Evolutionary conservation across 2,113 vertebrate species (phyloP), one percentile per base, ranked within the genome.

Genomic region (Dasypus novemcinctus): DNA sequence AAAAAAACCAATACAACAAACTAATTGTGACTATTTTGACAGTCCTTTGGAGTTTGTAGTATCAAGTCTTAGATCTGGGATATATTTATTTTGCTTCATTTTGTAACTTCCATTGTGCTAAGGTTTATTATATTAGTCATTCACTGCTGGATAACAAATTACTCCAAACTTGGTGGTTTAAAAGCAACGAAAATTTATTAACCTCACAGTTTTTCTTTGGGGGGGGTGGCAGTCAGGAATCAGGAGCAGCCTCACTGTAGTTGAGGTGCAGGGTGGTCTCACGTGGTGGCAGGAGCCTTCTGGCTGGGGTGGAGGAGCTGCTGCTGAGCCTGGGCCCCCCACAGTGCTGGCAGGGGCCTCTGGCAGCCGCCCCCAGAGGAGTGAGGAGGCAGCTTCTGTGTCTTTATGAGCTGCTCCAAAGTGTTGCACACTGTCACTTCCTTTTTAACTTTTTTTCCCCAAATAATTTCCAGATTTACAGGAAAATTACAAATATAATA

Each of bases 331-430:
- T 72, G 31, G 63, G 66, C 63, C 9, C 31, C 9, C 3, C 8
- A 0, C 0, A 43, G 64, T n/a, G 7, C 2, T 49, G 66, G 46
- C 57, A n/a, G 1, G 6, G 36, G 46, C 57, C 72, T 14, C 7
- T 0, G 79, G 68, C 17, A 78, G 7, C 7, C 25, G 46, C 43
- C 63, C 52, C 68, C 27, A 7, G 31, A 18, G 36, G 13, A 84
- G 49, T 20, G 20, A 49, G 82, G 63, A 63, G 23, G 25, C 31
- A 12, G 15, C 4, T 36, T 29, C 79, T 6, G 2, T 64, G 43
- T 52, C 64, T 74, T 52, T 23, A 18, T 4, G 11, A 54, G 38
- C 84, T 46, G 11, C 25, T 61, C 23, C 49, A 46, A 38, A 11
- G 69, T 23, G 36, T 86, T n/a, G 13, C n/a, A 74, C 33, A 21